Percentiles rank a stretch among this genome's conserved stretches.
Evolutionary conservation across 2,113 vertebrate species (phyloP).

Genomic region (Poeciliopsis prolifica): DNA sequence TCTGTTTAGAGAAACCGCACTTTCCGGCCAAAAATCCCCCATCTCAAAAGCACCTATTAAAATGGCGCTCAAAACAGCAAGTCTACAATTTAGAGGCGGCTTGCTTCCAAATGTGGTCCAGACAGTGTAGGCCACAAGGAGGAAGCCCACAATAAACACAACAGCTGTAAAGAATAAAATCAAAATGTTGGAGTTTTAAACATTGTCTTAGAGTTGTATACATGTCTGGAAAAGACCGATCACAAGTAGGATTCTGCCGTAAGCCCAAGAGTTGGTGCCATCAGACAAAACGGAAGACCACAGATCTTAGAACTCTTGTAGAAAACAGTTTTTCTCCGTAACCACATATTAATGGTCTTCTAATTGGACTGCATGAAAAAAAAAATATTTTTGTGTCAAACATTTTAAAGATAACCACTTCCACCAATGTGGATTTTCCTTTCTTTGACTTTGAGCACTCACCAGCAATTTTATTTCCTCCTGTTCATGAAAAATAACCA

Average conservation of each 20-base stretch:
- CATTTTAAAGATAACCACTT: not conserved
- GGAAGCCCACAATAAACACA: slow-evolving; percentile 68
- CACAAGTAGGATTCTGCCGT: slow-evolving; percentile 13
- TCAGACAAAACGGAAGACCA: not conserved
- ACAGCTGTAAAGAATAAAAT: slow-evolving; percentile 72
- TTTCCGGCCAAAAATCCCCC: slow-evolving; percentile 63
- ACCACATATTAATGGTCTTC: not conserved
- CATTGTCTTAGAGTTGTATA: slow-evolving; percentile 54
- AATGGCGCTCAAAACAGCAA: slow-evolving; percentile 66
- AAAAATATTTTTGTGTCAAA: not conserved
- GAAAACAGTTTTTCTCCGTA: not conserved
- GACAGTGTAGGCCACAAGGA: slow-evolving; percentile 67
- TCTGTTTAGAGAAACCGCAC: slow-evolving; percentile 57
- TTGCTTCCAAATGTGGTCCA: slow-evolving; percentile 70
- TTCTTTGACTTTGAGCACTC: not conserved
- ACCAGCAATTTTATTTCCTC: not conserved
- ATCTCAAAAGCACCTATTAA: slow-evolving; percentile 63
- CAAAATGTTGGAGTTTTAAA: slow-evolving; percentile 49
- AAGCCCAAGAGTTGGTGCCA: not conserved
- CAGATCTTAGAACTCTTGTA: not conserved
- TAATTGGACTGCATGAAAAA: not conserved
- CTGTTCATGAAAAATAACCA: not conserved
- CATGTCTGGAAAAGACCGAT: slow-evolving; percentile 5
- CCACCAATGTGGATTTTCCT: not conserved
- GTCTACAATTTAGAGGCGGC: slow-evolving; percentile 68